phyloP scores from a whole-genome alignment of 2,113 vertebrate species.

The Phalacrocorax aristotelis region DNA sequence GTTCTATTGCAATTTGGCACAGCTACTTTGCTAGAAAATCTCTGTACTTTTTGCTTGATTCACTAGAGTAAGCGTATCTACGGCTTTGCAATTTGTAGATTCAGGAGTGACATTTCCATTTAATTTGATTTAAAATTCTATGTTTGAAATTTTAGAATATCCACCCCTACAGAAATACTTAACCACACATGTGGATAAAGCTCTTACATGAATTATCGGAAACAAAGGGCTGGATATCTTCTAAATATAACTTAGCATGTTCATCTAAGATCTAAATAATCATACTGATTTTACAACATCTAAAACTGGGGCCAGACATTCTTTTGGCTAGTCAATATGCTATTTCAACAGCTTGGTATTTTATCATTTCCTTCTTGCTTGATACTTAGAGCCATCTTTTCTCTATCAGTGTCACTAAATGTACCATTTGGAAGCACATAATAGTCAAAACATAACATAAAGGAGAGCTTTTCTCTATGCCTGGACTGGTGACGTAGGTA shows the following conservation, averaged over 20 bases:
- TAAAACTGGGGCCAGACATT: conserved; percentile 40
- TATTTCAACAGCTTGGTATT: conserved; percentile 56
- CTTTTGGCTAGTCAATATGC: conserved; percentile 5
- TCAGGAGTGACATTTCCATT: conserved; percentile 5
- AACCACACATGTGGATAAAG: not conserved
- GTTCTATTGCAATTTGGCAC: not conserved
- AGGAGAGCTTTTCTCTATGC: conserved; percentile 33
- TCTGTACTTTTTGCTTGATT: not conserved
- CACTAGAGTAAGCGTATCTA: not conserved
- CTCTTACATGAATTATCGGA: not conserved
- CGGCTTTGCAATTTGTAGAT: not conserved
- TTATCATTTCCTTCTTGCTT: conserved; percentile 36
- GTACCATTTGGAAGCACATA: conserved; percentile 20
- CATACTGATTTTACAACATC: conserved; percentile 24
- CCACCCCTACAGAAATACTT: not conserved
- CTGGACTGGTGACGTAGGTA: not conserved
- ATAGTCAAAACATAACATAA: conserved; percentile 54
- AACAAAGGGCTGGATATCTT: conserved; percentile 24
- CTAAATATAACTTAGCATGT: conserved; percentile 23
- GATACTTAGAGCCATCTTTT: conserved; percentile 48
- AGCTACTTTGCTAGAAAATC: not conserved
- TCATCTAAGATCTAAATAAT: conserved; percentile 33
- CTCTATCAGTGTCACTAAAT: conserved; percentile 42
- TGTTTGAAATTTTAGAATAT: not conserved
- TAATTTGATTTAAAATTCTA: not conserved